Conservation (phyloP, 2,113 vertebrate genomes). For the Atlantisia rogersi region DNA sequence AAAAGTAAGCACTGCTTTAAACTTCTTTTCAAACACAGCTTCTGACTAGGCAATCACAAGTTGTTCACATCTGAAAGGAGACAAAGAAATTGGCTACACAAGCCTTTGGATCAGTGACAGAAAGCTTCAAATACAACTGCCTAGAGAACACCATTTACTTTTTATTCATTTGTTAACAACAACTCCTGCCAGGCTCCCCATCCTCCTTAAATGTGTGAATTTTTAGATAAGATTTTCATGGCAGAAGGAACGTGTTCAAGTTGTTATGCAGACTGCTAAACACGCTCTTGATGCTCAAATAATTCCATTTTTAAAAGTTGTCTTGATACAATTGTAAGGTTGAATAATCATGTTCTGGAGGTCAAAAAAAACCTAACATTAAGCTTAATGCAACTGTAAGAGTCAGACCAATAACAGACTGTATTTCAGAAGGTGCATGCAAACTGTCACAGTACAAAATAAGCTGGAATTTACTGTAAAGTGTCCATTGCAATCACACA, state of each 20-base stretch:
- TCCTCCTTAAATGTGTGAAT: not conserved
- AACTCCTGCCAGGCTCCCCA: not conserved
- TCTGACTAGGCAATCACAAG: not conserved
- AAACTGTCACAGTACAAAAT: not conserved
- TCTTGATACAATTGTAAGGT: not conserved
- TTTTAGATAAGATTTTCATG: not conserved
- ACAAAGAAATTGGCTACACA: not conserved
- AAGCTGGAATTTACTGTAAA: not conserved
- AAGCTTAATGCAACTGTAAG: not conserved
- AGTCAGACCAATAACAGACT: not conserved
- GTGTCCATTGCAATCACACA: not conserved
- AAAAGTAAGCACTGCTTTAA: not conserved
- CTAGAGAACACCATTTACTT: not conserved
- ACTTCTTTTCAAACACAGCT: not conserved
- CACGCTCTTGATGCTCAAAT: not conserved
- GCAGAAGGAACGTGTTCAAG: not conserved
- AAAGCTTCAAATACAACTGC: not conserved
- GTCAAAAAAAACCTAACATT: not conserved
- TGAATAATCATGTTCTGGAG: not conserved
- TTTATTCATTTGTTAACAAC: slow-evolving; percentile 16
- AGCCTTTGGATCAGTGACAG: not conserved
- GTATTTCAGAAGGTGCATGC: not conserved
- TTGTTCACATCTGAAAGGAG: not conserved
- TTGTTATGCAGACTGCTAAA: not conserved
- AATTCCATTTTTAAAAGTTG: not conserved